These are phyloP conservation scores for Scyliorhinus canicula DNA, from an alignment of 2,797 vertebrate genomes.

Conservation along the genomic window DNA sequence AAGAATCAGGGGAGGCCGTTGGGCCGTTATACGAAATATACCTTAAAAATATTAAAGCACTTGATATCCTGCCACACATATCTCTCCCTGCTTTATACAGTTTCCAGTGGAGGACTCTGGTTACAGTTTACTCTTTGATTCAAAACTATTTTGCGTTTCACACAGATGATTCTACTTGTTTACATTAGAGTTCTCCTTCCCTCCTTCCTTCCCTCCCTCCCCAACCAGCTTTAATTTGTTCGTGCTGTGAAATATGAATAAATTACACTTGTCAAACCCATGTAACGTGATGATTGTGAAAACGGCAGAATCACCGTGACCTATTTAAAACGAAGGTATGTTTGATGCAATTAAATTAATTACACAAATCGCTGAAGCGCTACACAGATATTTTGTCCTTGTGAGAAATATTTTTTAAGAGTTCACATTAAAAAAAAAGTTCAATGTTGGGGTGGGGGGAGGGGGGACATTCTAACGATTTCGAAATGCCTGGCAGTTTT, in stretches of 20 bases:
- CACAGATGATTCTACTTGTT: slow-evolving; percentile 47
- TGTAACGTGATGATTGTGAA: slow-evolving; percentile 14
- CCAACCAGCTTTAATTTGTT: neutral
- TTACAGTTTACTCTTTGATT: slow-evolving; percentile 45
- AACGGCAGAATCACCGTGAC: slow-evolving; percentile 12
- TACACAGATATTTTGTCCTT: slow-evolving; percentile 15
- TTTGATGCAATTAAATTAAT: slow-evolving; percentile 30
- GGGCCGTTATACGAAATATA: neutral
- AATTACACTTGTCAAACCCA: slow-evolving; percentile 22
- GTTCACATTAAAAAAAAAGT: neutral
- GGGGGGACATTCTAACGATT: neutral
- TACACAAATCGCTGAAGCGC: neutral
- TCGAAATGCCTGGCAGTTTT: neutral
- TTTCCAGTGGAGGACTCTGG: slow-evolving; percentile 59
- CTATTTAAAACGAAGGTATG: slow-evolving; percentile 22
- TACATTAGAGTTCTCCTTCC: slow-evolving; percentile 40
- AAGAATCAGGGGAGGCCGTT: neutral
- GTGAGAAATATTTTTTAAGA: neutral
- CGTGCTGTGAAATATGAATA: slow-evolving; percentile 1
- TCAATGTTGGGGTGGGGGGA: too few species aligned
- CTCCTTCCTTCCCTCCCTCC: neutral
- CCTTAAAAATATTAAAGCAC: slow-evolving; percentile 14
- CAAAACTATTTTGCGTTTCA: slow-evolving; percentile 48
- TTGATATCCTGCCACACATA: neutral
- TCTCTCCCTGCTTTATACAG: slow-evolving; percentile 51